These are phyloP conservation scores for Chromoteleia sp. DNA, from an alignment of 2,888 invertebrate genomes.

Conservation along the genomic window DNA sequence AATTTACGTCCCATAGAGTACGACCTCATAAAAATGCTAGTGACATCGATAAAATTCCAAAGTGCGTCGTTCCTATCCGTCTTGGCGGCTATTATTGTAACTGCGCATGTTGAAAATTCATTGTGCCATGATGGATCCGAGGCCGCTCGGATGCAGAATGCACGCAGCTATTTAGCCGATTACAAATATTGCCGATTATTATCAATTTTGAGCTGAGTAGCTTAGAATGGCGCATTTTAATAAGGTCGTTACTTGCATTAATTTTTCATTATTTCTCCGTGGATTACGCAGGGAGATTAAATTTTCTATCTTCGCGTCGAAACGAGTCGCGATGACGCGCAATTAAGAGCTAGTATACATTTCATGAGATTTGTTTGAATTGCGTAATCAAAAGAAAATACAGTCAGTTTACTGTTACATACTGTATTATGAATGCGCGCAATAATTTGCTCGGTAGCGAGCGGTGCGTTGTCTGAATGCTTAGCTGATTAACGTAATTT, in stretches of 20 bases:
- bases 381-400: conserved; percentile 11
- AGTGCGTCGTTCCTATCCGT: conserved; percentile 61
- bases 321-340: conserved; percentile 21
- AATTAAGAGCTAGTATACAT: conserved; percentile 15
- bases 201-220: conserved; percentile 48
- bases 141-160: conserved; percentile 22
- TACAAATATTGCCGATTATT: conserved; percentile 42
- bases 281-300: conserved; percentile 33
- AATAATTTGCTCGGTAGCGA: neutral
- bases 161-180: conserved; percentile 35
- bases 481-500: conserved; percentile 17
- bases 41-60: conserved; percentile 73
- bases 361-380: conserved; percentile 6
- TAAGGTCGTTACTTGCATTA: conserved; percentile 46
- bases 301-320: conserved; percentile 25
- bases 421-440: neutral
- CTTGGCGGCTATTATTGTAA: conserved; percentile 63
- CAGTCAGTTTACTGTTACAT: conserved; percentile 7
- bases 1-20: conserved; percentile 76
- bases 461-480: neutral
- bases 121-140: conserved; percentile 45
- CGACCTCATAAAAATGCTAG: conserved; percentile 76
- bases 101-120: conserved; percentile 60
- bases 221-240: conserved; percentile 36
- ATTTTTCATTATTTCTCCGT: conserved; percentile 56